phyloP scores from a whole-genome alignment of 2,113 vertebrate genomes.

The Urocynchramus pylzowi region DNA sequence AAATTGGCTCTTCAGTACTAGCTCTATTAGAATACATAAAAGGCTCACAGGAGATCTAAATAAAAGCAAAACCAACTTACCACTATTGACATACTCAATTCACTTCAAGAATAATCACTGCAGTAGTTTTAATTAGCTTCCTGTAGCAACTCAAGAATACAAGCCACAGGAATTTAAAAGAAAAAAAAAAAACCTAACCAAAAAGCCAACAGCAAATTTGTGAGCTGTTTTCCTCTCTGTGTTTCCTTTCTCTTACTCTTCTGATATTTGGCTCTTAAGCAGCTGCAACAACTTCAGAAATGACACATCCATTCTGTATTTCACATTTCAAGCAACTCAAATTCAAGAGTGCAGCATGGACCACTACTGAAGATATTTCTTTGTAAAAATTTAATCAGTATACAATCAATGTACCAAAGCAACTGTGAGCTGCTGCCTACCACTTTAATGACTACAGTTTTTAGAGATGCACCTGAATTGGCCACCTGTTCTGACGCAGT shows the following conservation, averaged over 20 bases:
- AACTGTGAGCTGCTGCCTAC: not conserved
- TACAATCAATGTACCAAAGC: not conserved
- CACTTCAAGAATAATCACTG: not conserved
- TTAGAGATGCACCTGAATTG: not conserved
- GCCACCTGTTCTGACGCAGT: not conserved
- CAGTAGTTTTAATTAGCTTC: not conserved
- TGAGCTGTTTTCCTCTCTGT: not conserved
- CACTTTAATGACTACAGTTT: not conserved
- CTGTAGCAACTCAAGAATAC: not conserved
- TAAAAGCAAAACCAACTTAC: not conserved
- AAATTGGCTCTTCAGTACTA: not conserved
- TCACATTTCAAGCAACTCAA: not conserved
- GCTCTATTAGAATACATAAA: not conserved
- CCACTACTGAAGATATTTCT: not conserved
- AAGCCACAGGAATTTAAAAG: not conserved
- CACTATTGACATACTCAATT: not conserved
- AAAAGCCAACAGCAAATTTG: not conserved
- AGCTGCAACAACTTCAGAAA: not conserved
- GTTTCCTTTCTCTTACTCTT: not conserved
- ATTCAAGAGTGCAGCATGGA: not conserved
- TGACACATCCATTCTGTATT: not conserved
- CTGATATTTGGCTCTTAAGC: not conserved
- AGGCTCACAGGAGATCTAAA: not conserved
- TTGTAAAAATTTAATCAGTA: not conserved
- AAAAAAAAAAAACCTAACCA: not conserved